Percentiles rank a stretch among this genome's conserved stretches.
Conservation (phyloP, 2,113 vertebrate genomes). For the Oreochromis spilurus region DNA sequence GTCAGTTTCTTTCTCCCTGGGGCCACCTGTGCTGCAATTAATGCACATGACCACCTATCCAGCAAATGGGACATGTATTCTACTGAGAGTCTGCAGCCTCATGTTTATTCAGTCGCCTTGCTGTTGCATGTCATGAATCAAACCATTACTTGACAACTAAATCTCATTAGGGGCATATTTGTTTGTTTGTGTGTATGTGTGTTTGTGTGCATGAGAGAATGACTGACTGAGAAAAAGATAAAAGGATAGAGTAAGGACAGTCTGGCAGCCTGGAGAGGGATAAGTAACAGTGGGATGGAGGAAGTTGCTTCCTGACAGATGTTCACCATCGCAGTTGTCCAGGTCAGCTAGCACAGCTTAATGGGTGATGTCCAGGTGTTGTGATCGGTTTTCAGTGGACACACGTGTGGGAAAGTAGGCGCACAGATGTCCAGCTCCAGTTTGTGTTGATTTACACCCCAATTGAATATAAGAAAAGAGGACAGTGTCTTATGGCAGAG, state of each 20-base stretch:
- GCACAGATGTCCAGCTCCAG: not conserved
- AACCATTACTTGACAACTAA: conserved; percentile 32
- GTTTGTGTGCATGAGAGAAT: not conserved
- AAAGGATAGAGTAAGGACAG: not conserved
- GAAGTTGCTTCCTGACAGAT: conserved; percentile 24
- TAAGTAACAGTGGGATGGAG: not conserved
- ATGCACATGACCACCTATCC: conserved; percentile 12
- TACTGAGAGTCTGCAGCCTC: conserved; percentile 17
- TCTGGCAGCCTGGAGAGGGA: conserved; percentile 7
- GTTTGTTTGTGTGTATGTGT: not conserved
- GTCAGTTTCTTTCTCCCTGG: not conserved
- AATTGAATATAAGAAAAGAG: not conserved
- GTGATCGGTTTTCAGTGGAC: not conserved
- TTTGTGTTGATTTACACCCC: not conserved
- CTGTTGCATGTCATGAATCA: conserved; percentile 40
- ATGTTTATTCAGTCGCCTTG: conserved; percentile 22
- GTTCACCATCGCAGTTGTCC: conserved; percentile 18
- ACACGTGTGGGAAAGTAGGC: not conserved
- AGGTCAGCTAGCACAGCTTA: not conserved
- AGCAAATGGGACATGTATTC: conserved; percentile 6
- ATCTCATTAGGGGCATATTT: conserved; percentile 39
- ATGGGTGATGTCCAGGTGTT: conserved; percentile 8
- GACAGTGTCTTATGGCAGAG: not conserved
- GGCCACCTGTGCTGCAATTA: conserved; percentile 16
- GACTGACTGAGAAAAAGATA: not conserved